Percentiles rank a stretch among this genome's conserved stretches.
Conservation (phyloP, 2,113 vertebrate genomes). For the Pelecanus crispus region DNA sequence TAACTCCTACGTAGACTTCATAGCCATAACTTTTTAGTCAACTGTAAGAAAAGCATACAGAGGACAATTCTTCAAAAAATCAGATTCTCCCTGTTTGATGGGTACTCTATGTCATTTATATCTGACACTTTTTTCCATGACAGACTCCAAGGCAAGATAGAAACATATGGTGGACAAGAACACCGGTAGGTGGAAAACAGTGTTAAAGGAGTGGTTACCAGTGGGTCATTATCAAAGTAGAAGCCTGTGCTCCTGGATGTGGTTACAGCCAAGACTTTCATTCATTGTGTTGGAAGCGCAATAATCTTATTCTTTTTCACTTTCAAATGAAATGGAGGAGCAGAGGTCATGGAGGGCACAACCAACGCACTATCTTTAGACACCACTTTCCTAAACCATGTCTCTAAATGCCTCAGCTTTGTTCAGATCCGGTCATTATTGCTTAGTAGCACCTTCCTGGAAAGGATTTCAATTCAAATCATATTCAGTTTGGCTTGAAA, state of each 20-base stretch:
- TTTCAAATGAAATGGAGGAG: not conserved
- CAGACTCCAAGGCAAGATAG: not conserved
- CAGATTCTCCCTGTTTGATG: not conserved
- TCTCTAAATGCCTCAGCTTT: not conserved
- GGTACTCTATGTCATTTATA: not conserved
- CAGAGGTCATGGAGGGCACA: not conserved
- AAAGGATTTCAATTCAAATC: not conserved
- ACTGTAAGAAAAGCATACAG: not conserved
- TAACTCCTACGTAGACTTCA: not conserved
- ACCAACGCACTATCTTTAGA: fast-evolving
- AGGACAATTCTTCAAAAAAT: not conserved
- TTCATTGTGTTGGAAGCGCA: not conserved
- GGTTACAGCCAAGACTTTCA: not conserved
- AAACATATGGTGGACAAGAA: not conserved
- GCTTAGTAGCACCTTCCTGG: not conserved
- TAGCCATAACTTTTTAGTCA: not conserved
- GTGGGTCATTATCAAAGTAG: not conserved
- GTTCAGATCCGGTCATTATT: not conserved
- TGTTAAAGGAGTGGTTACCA: not conserved
- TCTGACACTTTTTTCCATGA: not conserved
- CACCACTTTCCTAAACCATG: not conserved
- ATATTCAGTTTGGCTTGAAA: not conserved
- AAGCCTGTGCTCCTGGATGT: not conserved
- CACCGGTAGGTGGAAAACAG: not conserved
- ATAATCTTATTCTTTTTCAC: not conserved